Percentiles rank a stretch among this genome's conserved stretches.
These are phyloP conservation scores for Cosmia trapezina DNA, from an alignment of 2,888 invertebrate genomes.

Conservation along the genomic window DNA sequence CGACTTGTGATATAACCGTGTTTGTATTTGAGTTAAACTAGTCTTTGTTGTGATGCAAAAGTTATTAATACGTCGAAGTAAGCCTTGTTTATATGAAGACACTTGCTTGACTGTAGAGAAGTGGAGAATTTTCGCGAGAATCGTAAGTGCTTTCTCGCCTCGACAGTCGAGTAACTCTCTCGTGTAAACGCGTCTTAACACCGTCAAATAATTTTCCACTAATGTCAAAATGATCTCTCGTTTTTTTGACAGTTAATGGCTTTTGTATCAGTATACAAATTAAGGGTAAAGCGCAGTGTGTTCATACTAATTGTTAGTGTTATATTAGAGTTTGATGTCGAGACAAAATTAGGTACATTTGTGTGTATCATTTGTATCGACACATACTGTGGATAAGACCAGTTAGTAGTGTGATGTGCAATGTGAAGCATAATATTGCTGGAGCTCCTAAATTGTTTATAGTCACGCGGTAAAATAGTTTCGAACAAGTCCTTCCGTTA, in stretches of 20 bases:
- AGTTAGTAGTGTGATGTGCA: conserved; percentile 41
- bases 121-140: not conserved
- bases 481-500: conserved; percentile 34
- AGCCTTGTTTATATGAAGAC: not conserved
- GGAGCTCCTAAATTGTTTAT: conserved; percentile 32
- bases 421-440: conserved; percentile 50
- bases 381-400: conserved; percentile 38
- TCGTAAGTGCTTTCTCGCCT: not conserved
- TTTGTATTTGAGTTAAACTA: conserved; percentile 57
- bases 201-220: conserved; percentile 27
- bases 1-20: conserved; percentile 60
- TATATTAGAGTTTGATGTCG: conserved; percentile 45
- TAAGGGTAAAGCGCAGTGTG: conserved; percentile 61
- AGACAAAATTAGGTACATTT: conserved; percentile 20
- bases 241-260: conserved; percentile 10
- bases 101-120: not conserved
- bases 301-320: conserved; percentile 58
- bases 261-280: conserved; percentile 55
- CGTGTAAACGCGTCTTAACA: not conserved
- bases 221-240: conserved; percentile 46
- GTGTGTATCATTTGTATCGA: conserved; percentile 32
- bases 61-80: conserved; percentile 19
- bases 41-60: conserved; percentile 47
- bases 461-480: conserved; percentile 36
- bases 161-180: not conserved